Conservation (phyloP, 1,140 invertebrate genomes). For the Goniozus legneri region DNA sequence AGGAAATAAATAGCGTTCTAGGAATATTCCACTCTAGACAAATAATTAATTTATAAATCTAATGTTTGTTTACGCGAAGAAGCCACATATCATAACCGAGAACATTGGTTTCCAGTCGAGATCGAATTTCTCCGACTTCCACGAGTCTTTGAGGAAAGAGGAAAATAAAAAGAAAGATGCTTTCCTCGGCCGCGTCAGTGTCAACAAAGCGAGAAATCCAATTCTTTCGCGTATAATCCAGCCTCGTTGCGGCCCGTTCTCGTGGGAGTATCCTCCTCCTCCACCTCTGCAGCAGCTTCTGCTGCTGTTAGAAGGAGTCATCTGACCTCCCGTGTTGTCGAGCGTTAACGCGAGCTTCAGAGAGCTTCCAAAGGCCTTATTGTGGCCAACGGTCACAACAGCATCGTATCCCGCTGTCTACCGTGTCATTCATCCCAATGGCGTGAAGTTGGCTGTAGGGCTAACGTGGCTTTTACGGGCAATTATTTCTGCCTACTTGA, state of each 20-base stretch:
- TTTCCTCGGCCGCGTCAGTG: no score
- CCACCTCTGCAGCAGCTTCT: no score
- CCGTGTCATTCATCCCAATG: slow-evolving; percentile 20
- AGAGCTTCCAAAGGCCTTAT: slow-evolving; percentile 27
- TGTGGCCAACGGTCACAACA: slow-evolving; percentile 38
- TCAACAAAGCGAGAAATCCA: slow-evolving; percentile 20
- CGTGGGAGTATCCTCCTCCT: no score
- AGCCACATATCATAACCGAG: no score
- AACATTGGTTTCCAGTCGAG: no score
- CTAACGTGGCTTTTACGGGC: slow-evolving; percentile 32
- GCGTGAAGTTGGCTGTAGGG: slow-evolving; percentile 23
- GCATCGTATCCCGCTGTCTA: slow-evolving; percentile 33
- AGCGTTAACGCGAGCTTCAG: slow-evolving; percentile 27
- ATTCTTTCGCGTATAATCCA: slow-evolving; percentile 13
- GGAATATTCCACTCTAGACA: no score
- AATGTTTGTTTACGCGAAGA: no score
- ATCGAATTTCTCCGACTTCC: no score
- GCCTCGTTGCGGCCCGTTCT: not conserved
- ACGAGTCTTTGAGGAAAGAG: no score
- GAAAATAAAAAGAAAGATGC: no score
- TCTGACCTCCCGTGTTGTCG: slow-evolving; percentile 20
- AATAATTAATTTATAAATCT: no score
- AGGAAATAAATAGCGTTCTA: no score
- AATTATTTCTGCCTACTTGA: slow-evolving; percentile 28
- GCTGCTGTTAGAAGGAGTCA: slow-evolving; percentile 26